These are phyloP conservation scores for Patella vulgata DNA, from an alignment of 1,140 invertebrate species.

Conservation along the genomic window DNA sequence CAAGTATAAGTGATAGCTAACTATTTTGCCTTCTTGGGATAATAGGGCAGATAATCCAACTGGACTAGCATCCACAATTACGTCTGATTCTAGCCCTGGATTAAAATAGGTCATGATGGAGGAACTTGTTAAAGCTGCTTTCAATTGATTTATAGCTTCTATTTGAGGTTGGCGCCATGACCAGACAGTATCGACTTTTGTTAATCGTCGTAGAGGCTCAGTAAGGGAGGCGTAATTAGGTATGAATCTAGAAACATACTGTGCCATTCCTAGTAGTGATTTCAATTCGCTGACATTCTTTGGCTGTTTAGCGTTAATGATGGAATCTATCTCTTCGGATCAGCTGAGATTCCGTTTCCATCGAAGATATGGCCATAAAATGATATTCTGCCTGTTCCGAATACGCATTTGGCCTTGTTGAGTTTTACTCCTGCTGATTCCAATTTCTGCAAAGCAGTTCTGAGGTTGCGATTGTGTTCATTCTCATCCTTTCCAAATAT, in stretches of 20 bases:
- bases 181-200: slow-evolving; percentile 46
- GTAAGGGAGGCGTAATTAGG: slow-evolving; percentile 27
- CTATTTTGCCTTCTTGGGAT: too few relatives aligned
- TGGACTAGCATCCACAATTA: too few relatives aligned
- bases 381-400: slow-evolving; percentile 27
- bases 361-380: too few relatives aligned
- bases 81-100: too few relatives aligned
- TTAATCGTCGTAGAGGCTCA: slow-evolving; percentile 34
- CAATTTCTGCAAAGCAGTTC: slow-evolving; percentile 24
- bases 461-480: slow-evolving; percentile 30
- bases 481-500: slow-evolving; percentile 32
- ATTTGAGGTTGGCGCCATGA: slow-evolving; percentile 63
- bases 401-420: slow-evolving; percentile 37
- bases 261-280: slow-evolving; percentile 36
- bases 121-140: slow-evolving; percentile 65
- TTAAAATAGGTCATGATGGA: too few relatives aligned
- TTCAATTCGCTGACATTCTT: slow-evolving; percentile 28
- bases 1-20: slow-evolving; percentile 62
- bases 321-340: slow-evolving; percentile 16
- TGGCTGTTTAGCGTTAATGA: slow-evolving; percentile 38
- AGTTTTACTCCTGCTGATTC: slow-evolving; percentile 24
- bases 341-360: too few relatives aligned
- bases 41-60: too few relatives aligned
- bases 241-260: slow-evolving; percentile 34
- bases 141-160: slow-evolving; percentile 64